Base-by-base conservation (phyloP, 1,140 invertebrate species). In the Dendroctonus ponderosae region DNA sequence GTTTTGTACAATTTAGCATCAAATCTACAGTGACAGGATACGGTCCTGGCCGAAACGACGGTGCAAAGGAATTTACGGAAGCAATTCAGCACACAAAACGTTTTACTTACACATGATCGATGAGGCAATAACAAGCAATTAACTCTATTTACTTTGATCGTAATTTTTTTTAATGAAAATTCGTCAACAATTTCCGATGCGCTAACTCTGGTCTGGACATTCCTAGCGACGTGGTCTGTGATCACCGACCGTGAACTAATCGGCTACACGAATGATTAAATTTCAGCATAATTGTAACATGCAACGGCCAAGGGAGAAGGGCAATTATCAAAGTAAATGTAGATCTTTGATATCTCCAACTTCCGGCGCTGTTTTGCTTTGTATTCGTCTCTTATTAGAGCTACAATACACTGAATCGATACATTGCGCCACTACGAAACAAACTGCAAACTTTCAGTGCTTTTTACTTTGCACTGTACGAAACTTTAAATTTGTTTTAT, bases 211-310 rank as follows among this genome's bases (percentile, higher is more conserved):
- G 72, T 74, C 67, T 71, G 72, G 76, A 75, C 75, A 76, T 78
- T 77, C 76, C 76, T 74, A 67, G 75, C 75, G 73, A 75, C 75
- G 73, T 71, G 68, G 70, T 68, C 75, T 77, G 75, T 78, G 76
- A 77, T 78, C 76, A 75, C 54, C 63, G 64, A 76, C 67, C 72
- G 76, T 74, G 68, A 78, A 77, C 70, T 78, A 78, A 78, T 77
- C 77, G 74, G 73, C 74, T 76, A 76, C 75, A 75, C 76, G 72
- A 78, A 75, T 78, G 77, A 78, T 78, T 78, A 78, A 78, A 78
- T 77, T 78, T 78, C 77, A 76, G 74, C 77, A 77, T 78, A 78
- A 78, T 78, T 77, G 75, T 78, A 75, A 75, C 76, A 74, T 77
- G 72, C 72, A 70, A 60, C 70, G 52, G 66, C 71, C 72, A 74